A percentile compares a stretch with the other conserved stretches of the same genome.
Conservation (phyloP, 1,140 invertebrate genomes). For the Octopus sinensis region DNA sequence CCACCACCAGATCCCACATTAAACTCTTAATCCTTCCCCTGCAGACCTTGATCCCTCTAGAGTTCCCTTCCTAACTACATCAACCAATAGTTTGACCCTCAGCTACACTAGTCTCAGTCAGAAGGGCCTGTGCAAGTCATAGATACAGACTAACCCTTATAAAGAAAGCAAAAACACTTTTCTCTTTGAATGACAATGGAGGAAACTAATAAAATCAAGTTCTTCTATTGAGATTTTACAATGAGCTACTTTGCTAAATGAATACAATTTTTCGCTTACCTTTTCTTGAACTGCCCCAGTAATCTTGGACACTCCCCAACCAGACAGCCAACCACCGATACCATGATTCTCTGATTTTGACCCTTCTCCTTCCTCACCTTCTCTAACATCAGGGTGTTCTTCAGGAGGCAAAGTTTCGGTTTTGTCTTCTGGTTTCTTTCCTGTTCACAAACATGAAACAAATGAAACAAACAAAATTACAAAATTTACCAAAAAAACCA, state of each 20-base stretch:
- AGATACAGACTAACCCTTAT: background rate
- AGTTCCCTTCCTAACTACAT: no score
- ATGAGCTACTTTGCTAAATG: background rate
- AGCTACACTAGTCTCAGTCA: background rate
- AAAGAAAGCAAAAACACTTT: slow-evolving; percentile 1
- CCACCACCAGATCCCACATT: no score
- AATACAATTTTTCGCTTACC: slow-evolving; percentile 27
- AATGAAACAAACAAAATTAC: no score
- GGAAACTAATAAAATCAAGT: slow-evolving; percentile 1
- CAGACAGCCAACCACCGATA: slow-evolving; percentile 41
- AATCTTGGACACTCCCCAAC: slow-evolving; percentile 49
- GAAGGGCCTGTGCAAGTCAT: background rate
- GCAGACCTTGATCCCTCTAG: no score
- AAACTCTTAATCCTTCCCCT: no score
- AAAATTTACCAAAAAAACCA: no score
- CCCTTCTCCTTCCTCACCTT: no score
- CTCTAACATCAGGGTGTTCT: no score
- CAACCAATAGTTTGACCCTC: background rate
- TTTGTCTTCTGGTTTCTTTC: no score
- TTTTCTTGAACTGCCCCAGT: slow-evolving; percentile 48
- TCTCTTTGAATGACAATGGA: background rate
- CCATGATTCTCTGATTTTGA: background rate
- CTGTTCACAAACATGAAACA: no score
- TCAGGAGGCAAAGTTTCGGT: no score
- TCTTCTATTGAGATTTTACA: background rate